Conservation (phyloP, 1,140 invertebrate species). For the Drosophila pandora region DNA sequence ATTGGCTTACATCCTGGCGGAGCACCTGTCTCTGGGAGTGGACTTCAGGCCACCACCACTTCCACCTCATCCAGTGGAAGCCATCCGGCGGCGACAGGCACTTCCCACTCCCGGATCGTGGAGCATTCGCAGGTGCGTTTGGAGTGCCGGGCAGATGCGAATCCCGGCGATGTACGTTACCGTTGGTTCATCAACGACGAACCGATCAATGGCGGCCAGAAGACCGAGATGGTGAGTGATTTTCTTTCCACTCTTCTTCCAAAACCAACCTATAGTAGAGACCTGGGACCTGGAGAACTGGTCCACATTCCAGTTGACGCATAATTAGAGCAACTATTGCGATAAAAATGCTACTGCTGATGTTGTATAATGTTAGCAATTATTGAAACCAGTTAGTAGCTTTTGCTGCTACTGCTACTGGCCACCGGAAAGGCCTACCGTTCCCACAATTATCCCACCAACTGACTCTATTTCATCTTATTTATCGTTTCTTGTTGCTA, state of each 20-base stretch:
- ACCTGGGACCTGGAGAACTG: conserved; percentile 16
- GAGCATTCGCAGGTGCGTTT: conserved; percentile 93
- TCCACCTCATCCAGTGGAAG: not conserved
- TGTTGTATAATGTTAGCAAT: conserved; percentile 68
- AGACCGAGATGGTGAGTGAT: conserved; percentile 86
- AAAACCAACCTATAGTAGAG: too few species aligned
- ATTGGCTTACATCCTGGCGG: conserved; percentile 79
- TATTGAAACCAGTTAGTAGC: conserved; percentile 64
- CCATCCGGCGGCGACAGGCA: not conserved
- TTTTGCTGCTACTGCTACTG: not conserved
- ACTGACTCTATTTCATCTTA: conserved; percentile 12
- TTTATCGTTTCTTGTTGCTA: conserved; percentile 1
- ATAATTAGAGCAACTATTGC: conserved; percentile 79
- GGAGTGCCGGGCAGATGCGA: conserved; percentile 90
- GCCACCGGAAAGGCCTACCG: conserved; percentile 69
- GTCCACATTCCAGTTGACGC: conserved; percentile 63
- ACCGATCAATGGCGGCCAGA: conserved; percentile 86
- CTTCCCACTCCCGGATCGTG: conserved; percentile 87
- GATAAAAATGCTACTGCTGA: conserved; percentile 48
- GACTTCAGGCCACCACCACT: conserved; percentile 80
- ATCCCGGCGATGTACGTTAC: conserved; percentile 90
- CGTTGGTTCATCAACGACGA: conserved; percentile 90
- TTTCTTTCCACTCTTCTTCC: conserved; percentile 6
- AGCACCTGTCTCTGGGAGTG: not conserved
- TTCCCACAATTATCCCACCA: conserved; percentile 67